Percentiles rank a stretch among this genome's conserved stretches.
Evolutionary conservation across 2,888 invertebrate genomes (phyloP).

Genomic region (Agapetus fuscipes): DNA sequence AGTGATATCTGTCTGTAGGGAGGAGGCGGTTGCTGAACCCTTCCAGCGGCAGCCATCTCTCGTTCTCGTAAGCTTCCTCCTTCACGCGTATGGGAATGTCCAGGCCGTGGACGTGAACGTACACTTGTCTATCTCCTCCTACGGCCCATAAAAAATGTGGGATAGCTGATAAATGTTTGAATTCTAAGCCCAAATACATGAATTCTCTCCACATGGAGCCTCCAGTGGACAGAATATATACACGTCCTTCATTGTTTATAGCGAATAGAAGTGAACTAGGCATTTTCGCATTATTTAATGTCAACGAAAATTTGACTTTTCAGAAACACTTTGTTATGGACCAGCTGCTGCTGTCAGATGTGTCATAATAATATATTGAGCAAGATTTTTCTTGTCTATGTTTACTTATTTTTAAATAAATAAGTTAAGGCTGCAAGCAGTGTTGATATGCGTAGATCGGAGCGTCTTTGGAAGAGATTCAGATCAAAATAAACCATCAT

Average conservation of each 20-base stretch:
- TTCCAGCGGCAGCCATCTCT: slow-evolving; percentile 86
- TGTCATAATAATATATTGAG: too few relatives aligned
- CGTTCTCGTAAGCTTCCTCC: slow-evolving; percentile 88
- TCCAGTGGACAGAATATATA: slow-evolving; percentile 72
- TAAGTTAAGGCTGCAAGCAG: too few relatives aligned
- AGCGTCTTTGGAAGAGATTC: too few relatives aligned
- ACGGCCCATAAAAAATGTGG: slow-evolving; percentile 87
- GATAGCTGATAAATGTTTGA: slow-evolving; percentile 79
- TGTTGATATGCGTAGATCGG: too few relatives aligned
- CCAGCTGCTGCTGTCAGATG: too few relatives aligned
- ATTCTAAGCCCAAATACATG: slow-evolving; percentile 75
- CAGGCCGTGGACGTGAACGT: slow-evolving; percentile 80
- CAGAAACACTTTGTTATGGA: too few relatives aligned
- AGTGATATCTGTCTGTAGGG: slow-evolving; percentile 81
- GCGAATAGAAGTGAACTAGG: slow-evolving; percentile 70
- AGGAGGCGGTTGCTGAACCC: slow-evolving; percentile 76
- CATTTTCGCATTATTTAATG: too few relatives aligned
- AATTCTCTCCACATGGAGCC: slow-evolving; percentile 81
- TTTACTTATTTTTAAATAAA: too few relatives aligned
- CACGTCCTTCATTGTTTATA: slow-evolving; percentile 80
- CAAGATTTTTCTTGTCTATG: too few relatives aligned
- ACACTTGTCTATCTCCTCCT: slow-evolving; percentile 87
- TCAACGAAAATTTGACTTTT: too few relatives aligned
- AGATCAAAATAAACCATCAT: too few relatives aligned
- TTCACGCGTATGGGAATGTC: slow-evolving; percentile 85